These are phyloP conservation scores for Venustaconcha ellipsiformis DNA, from an alignment of 1,140 invertebrate species.

Conservation along the genomic window DNA sequence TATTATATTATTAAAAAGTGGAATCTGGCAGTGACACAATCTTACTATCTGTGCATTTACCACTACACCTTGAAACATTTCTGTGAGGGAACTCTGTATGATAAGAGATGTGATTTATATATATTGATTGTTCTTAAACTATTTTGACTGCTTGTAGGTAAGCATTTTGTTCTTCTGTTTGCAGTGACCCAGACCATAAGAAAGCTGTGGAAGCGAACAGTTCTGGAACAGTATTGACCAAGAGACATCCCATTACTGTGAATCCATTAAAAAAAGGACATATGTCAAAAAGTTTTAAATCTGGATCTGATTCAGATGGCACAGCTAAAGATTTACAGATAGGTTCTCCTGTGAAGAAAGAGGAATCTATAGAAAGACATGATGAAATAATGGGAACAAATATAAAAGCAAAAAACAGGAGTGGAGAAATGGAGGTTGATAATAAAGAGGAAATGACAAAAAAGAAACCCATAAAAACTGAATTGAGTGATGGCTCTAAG, in stretches of 20 bases:
- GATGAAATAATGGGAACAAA: too few species aligned
- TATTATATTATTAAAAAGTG: too few species aligned
- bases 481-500: neutral
- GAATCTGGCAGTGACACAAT: too few species aligned
- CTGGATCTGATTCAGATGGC: too few species aligned
- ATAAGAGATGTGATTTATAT: neutral
- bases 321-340: too few species aligned
- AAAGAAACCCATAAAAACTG: slow-evolving; percentile 3
- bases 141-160: neutral
- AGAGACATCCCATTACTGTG: slow-evolving; percentile 59
- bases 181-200: slow-evolving; percentile 40
- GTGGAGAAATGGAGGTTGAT: slow-evolving; percentile 5
- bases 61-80: too few species aligned
- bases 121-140: neutral
- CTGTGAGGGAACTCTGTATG: too few species aligned
- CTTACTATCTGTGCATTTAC: too few species aligned
- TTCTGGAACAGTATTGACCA: slow-evolving; percentile 59
- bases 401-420: neutral
- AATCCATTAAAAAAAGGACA: slow-evolving; percentile 25
- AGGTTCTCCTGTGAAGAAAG: too few species aligned
- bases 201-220: slow-evolving; percentile 58
- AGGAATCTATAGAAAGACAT: too few species aligned
- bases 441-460: slow-evolving; percentile 12
- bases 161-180: slow-evolving; percentile 21
- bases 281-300: too few species aligned